Evolutionary conservation across 2,888 invertebrate species (phyloP).

Genomic region (Portevinia maculata): DNA sequence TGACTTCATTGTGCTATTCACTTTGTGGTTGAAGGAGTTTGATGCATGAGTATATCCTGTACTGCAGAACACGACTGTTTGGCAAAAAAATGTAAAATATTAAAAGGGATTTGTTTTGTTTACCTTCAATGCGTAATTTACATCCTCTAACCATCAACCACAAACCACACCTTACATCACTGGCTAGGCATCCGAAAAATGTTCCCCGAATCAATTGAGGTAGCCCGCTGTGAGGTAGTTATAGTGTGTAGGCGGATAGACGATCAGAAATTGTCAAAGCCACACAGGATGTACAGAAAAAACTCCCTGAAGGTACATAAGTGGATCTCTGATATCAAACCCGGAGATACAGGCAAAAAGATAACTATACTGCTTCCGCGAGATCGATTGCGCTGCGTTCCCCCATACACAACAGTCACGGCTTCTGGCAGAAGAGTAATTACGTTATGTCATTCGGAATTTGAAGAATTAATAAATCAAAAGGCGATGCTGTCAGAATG

Average conservation of each 20-base stretch:
- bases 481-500: slow-evolving; percentile 67
- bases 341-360: slow-evolving; percentile 61
- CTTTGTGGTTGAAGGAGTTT: slow-evolving; percentile 44
- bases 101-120: slow-evolving; percentile 28
- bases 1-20: slow-evolving; percentile 45
- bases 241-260: slow-evolving; percentile 65
- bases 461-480: slow-evolving; percentile 73
- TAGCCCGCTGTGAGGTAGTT: slow-evolving; percentile 23
- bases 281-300: slow-evolving; percentile 65
- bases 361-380: slow-evolving; percentile 66
- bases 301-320: slow-evolving; percentile 68
- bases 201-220: slow-evolving; percentile 53
- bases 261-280: slow-evolving; percentile 70
- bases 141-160: slow-evolving; percentile 36
- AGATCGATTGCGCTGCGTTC: slow-evolving; percentile 59
- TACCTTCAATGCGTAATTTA: slow-evolving; percentile 39
- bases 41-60: neutral
- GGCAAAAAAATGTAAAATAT: slow-evolving; percentile 4
- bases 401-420: slow-evolving; percentile 29
- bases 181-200: slow-evolving; percentile 41
- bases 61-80: neutral
- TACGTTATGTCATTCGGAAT: slow-evolving; percentile 71
- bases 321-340: slow-evolving; percentile 58
- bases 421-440: slow-evolving; percentile 69
- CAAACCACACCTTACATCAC: slow-evolving; percentile 39